A percentile compares a stretch with the other conserved stretches of the same genome.
These are phyloP conservation scores for Gortyna flavago DNA, from an alignment of 2,888 invertebrate species.

Conservation along the genomic window DNA sequence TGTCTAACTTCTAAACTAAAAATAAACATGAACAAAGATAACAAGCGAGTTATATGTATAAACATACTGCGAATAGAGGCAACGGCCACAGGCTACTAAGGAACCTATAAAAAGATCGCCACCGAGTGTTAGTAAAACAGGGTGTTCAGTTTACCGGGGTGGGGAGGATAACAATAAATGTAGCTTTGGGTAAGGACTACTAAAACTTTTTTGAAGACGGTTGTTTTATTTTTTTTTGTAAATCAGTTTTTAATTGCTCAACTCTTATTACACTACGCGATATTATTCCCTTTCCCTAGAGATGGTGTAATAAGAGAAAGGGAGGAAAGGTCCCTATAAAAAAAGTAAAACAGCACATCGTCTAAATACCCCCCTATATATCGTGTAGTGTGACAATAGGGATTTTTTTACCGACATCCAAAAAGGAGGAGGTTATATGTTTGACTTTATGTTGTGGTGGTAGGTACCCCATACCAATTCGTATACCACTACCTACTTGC, in stretches of 20 bases:
- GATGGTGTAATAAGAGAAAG: neutral
- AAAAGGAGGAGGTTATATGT: too few species aligned
- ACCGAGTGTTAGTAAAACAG: conserved; percentile 18
- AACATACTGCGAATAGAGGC: conserved; percentile 25
- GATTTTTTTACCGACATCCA: too few species aligned
- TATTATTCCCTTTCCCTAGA: neutral
- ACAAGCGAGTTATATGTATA: conserved; percentile 30
- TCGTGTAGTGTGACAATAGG: too few species aligned
- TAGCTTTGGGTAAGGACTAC: neutral
- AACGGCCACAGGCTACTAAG: conserved; percentile 34
- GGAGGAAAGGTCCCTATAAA: too few species aligned
- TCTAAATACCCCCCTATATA: too few species aligned
- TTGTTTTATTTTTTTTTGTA: neutral
- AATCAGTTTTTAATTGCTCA: neutral
- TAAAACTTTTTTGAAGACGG: neutral
- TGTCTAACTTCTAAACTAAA: conserved; percentile 48
- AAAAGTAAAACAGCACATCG: too few species aligned
- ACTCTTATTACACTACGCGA: neutral
- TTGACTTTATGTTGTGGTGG: too few species aligned
- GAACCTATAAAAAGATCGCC: conserved; percentile 40
- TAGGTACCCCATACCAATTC: neutral
- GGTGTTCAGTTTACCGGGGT: conserved; percentile 13
- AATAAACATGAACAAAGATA: conserved; percentile 40
- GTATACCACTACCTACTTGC: neutral
- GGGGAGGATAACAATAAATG: neutral